phyloP scores from a whole-genome alignment of 2,797 vertebrate species.

The Girardinus metallicus region DNA sequence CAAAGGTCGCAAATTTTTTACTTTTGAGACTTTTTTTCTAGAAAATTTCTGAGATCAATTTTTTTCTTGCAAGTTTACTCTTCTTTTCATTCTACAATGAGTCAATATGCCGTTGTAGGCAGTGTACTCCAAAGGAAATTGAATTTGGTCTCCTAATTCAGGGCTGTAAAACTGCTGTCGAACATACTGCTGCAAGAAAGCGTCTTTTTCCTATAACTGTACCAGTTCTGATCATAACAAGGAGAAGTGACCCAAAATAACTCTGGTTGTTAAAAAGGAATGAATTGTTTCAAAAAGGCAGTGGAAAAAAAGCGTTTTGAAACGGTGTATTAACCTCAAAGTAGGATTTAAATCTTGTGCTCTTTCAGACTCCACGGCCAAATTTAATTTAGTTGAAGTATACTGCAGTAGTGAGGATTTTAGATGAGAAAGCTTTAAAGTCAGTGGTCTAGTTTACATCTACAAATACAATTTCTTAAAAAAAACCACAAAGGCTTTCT shows the following conservation, averaged over 20 bases:
- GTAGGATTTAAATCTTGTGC: background rate
- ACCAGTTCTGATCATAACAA: background rate
- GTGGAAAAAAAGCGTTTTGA: accelerated
- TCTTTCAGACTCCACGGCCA: slow-evolving; percentile 1
- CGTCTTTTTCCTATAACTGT: background rate
- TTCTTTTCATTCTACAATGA: no score
- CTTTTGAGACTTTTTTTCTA: no score
- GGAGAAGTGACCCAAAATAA: background rate
- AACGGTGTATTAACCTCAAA: background rate
- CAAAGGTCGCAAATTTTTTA: no score
- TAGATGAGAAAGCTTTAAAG: slow-evolving; percentile 12
- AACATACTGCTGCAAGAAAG: slow-evolving; percentile 13
- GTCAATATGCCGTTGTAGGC: background rate
- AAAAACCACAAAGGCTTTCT: slow-evolving; percentile 20
- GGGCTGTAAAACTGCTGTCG: slow-evolving; percentile 28
- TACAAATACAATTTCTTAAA: slow-evolving; percentile 29
- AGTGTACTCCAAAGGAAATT: slow-evolving; percentile 50
- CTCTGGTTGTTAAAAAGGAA: background rate
- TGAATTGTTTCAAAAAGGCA: background rate
- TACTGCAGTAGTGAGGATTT: slow-evolving; percentile 31
- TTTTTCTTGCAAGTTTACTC: no score
- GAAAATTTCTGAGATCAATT: no score
- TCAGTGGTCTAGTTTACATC: slow-evolving; percentile 46
- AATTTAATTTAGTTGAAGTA: slow-evolving; percentile 54
- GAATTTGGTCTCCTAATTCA: slow-evolving; percentile 49